Evolutionary conservation across 2,888 invertebrate species (phyloP).

Genomic region (Pristionchus mayeri): DNA sequence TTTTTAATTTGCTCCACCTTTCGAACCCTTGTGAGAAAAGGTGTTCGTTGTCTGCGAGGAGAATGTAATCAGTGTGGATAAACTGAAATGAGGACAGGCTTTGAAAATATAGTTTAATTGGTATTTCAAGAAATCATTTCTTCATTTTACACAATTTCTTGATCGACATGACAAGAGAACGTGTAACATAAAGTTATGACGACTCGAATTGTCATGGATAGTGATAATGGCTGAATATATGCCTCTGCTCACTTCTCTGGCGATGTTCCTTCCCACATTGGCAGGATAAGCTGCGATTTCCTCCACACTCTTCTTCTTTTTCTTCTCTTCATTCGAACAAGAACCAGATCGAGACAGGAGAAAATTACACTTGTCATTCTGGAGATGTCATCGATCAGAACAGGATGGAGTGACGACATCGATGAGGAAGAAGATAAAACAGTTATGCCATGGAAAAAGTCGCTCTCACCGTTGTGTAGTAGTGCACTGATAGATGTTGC

Average conservation of each 20-base stretch:
- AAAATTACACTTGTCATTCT: slow-evolving; percentile 15
- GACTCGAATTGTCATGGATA: background rate
- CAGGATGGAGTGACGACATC: background rate
- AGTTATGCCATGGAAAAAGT: no score
- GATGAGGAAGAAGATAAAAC: no score
- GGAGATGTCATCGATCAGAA: no score
- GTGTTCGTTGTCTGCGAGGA: slow-evolving; percentile 47
- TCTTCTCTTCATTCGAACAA: background rate
- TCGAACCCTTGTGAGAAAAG: slow-evolving; percentile 47
- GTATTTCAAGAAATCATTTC: no score
- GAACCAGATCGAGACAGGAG: background rate
- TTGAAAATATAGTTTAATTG: no score
- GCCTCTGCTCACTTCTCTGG: slow-evolving; percentile 48
- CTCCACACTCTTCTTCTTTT: background rate
- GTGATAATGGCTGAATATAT: no score
- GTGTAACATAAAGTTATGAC: background rate
- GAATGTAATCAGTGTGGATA: background rate
- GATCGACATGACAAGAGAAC: no score
- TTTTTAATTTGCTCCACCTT: background rate
- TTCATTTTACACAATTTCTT: no score
- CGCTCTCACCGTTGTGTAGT: slow-evolving; percentile 23
- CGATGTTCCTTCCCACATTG: slow-evolving; percentile 47
- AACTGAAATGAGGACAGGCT: slow-evolving; percentile 42
- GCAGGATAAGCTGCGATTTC: slow-evolving; percentile 47
- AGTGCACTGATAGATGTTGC: background rate